Conservation (phyloP, 2,797 vertebrate species). For the Acanthis flammea region DNA sequence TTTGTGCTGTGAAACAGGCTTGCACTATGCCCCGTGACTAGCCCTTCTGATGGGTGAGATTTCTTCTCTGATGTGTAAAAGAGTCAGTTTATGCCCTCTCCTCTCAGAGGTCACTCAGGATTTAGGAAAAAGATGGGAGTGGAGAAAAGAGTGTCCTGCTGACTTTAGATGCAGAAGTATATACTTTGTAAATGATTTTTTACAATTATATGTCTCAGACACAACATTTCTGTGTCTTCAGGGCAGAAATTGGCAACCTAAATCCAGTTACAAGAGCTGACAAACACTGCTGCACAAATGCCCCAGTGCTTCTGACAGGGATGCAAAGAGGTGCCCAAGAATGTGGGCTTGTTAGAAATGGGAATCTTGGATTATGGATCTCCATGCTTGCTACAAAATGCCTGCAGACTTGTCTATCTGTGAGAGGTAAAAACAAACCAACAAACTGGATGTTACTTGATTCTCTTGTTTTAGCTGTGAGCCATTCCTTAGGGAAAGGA, state of each 20-base stretch:
- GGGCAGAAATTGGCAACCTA: not conserved
- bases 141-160: not conserved
- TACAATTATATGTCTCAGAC: not conserved
- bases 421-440: not conserved
- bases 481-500: not conserved
- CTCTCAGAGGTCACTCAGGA: not conserved
- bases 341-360: not conserved
- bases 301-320: not conserved
- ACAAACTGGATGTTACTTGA: not conserved
- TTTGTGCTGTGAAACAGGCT: not conserved
- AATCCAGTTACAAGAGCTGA: not conserved
- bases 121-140: not conserved
- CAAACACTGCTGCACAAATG: not conserved
- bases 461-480: not conserved
- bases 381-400: not conserved
- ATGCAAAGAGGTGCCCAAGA: not conserved
- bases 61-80: not conserved
- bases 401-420: not conserved
- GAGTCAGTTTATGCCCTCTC: not conserved
- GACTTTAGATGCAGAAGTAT: not conserved
- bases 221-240: not conserved
- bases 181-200: not conserved
- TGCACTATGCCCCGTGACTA: accelerated
- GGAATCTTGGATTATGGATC: not conserved
- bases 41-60: not conserved